Evolutionary conservation across 2,888 invertebrate species (phyloP).

Genomic region (Volucella inflata): DNA sequence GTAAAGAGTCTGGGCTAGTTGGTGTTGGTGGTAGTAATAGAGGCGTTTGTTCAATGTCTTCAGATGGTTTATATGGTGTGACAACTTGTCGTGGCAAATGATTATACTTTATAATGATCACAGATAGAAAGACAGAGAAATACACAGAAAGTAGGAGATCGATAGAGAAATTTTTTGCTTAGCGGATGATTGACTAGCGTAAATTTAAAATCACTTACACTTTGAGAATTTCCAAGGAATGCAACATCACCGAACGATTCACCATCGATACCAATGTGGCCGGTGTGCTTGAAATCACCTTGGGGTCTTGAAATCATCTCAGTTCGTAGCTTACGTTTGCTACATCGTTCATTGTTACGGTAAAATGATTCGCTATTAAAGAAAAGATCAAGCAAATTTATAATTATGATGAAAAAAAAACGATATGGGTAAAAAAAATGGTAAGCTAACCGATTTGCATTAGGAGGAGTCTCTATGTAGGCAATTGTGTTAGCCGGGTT

Average conservation of each 20-base stretch:
- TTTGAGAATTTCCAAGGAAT: constrained; percentile 84
- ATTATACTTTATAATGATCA: constrained; percentile 85
- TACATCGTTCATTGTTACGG: constrained; percentile 85
- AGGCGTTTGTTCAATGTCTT: constrained; percentile 90
- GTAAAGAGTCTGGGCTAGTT: constrained; percentile 83
- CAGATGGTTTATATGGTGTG: constrained; percentile 94
- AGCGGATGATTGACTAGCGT: background rate
- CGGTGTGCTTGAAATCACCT: constrained; percentile 97
- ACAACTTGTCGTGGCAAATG: constrained; percentile 95
- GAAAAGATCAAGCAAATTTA: too few species aligned
- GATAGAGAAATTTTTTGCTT: background rate
- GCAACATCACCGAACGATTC: constrained; percentile 97
- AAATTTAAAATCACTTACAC: constrained; percentile 78
- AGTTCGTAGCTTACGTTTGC: constrained; percentile 89
- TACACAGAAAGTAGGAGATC: background rate
- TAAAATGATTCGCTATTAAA: constrained; percentile 86
- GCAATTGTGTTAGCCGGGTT: constrained; percentile 95
- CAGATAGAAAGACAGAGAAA: background rate
- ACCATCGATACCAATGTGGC: constrained; percentile 98
- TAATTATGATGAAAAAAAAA: background rate
- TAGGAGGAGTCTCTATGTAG: constrained; percentile 87
- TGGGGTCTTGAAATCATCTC: constrained; percentile 99
- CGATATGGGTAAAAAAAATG: background rate
- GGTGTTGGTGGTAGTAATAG: constrained; percentile 85
- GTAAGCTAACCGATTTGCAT: constrained; percentile 79